Conservation (phyloP, 2,797 vertebrate species). For the Petrocephalus sullivani region DNA sequence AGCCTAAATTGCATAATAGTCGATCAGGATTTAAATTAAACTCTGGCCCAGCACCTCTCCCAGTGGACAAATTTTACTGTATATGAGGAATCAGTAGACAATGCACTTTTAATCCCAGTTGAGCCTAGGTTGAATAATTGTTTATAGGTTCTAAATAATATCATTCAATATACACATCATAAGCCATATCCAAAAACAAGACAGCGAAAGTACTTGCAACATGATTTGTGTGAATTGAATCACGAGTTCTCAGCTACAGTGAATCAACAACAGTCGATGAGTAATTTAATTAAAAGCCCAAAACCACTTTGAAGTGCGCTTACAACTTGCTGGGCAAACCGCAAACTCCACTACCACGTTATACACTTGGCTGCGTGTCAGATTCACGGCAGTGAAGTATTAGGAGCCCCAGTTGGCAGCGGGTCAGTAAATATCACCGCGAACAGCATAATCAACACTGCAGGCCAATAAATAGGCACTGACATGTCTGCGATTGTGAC, state of each 20-base stretch:
- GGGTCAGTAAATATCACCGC: background rate
- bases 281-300: background rate
- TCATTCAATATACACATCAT: background rate
- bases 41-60: background rate
- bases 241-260: background rate
- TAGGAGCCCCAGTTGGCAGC: background rate
- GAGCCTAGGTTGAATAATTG: background rate
- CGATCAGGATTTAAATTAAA: too few relatives aligned
- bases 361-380: background rate
- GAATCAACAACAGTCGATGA: background rate
- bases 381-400: background rate
- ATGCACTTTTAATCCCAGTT: background rate
- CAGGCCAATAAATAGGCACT: background rate
- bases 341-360: background rate
- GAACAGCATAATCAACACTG: background rate
- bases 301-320: background rate
- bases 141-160: background rate
- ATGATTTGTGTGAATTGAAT: background rate
- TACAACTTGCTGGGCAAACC: background rate
- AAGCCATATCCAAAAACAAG: background rate
- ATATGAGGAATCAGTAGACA: background rate
- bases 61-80: too few relatives aligned
- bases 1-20: too few relatives aligned
- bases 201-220: background rate
- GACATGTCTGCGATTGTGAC: background rate